Conservation (phyloP, 2,888 invertebrate genomes). For the Tetropium fuscum region DNA sequence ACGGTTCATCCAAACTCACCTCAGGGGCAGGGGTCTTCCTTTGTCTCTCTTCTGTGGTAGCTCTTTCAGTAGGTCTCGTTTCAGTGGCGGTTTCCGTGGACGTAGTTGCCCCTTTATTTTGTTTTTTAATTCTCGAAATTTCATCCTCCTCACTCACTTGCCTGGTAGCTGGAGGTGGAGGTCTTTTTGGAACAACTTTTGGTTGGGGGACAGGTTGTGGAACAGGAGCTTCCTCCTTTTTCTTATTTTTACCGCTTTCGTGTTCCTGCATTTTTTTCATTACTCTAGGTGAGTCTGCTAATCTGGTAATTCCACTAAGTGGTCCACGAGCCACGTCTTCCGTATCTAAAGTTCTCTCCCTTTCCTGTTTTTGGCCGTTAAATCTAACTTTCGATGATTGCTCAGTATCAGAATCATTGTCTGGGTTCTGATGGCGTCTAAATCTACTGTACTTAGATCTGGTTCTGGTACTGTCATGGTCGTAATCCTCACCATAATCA, state of each 20-base stretch:
- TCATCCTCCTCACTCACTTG: conserved; percentile 93
- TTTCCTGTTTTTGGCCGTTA: conserved; percentile 73
- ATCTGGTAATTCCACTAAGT: conserved; percentile 88
- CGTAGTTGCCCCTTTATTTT: conserved; percentile 81
- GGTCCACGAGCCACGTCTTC: conserved; percentile 90
- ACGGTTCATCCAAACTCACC: conserved; percentile 78
- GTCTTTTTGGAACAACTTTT: conserved; percentile 64
- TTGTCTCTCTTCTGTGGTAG: conserved; percentile 65
- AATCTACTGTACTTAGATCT: conserved; percentile 76
- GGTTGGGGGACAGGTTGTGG: conserved; percentile 72
- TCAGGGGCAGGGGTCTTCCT: conserved; percentile 79
- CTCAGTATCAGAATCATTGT: conserved; percentile 84
- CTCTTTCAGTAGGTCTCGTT: conserved; percentile 66
- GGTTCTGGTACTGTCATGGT: conserved; percentile 72
- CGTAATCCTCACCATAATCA: conserved; percentile 79
- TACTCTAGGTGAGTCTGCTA: conserved; percentile 89
- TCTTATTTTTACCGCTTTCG: conserved; percentile 79
- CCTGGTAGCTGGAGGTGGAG: conserved; percentile 74
- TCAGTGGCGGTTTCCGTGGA: conserved; percentile 70
- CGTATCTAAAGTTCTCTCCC: conserved; percentile 84
- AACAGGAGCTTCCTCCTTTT: conserved; percentile 72
- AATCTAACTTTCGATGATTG: conserved; percentile 74
- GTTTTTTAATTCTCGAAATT: conserved; percentile 87
- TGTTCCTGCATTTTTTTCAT: conserved; percentile 90
- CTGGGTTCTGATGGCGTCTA: conserved; percentile 69